These are phyloP conservation scores for Heliothis subflexa DNA, from an alignment of 1,140 invertebrate species.

Conservation along the genomic window DNA sequence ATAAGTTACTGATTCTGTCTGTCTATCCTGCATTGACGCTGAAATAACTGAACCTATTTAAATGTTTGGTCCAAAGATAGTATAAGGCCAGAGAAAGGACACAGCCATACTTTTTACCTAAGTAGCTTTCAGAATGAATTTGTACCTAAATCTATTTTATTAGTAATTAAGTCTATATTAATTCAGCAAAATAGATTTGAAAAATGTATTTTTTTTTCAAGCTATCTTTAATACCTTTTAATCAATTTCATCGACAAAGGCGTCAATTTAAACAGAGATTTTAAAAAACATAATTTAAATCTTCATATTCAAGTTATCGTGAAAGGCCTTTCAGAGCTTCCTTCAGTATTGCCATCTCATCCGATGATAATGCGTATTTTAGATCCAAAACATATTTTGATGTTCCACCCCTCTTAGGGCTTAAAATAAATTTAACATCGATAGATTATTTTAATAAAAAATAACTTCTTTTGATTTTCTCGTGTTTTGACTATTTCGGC, in stretches of 20 bases:
- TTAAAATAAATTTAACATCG: background rate
- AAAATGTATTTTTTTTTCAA: background rate
- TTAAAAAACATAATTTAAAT: constrained; percentile 30
- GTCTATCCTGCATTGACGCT: no score
- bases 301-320: constrained; percentile 19
- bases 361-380: constrained; percentile 38
- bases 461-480: background rate
- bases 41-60: no score
- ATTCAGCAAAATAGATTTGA: background rate
- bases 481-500: background rate
- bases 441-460: background rate
- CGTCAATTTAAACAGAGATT: constrained; percentile 5
- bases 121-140: no score
- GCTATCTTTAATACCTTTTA: background rate
- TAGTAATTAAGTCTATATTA: no score
- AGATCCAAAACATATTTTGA: constrained; percentile 68
- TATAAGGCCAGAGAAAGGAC: no score
- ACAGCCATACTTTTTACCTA: no score
- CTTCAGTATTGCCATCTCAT: constrained; percentile 7
- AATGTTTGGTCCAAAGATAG: no score
- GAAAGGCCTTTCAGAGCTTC: background rate
- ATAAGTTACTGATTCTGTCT: no score
- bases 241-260: constrained; percentile 6
- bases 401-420: constrained; percentile 15
- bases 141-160: no score